phyloP scores from a whole-genome alignment of 2,113 vertebrate genomes.

The Actenoides lindsayi region DNA sequence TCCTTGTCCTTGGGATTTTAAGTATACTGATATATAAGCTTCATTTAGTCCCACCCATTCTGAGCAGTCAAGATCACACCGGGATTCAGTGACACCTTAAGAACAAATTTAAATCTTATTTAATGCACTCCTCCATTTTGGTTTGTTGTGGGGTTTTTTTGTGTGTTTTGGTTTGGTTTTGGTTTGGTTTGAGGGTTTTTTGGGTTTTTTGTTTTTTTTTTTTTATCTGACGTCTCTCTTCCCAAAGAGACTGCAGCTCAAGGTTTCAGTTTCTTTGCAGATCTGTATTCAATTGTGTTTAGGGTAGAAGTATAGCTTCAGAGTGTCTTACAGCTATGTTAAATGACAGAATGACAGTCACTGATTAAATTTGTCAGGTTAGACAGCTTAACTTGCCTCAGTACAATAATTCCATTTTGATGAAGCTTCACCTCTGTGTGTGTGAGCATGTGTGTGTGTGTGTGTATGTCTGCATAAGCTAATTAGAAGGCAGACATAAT shows the following conservation, averaged over 20 bases:
- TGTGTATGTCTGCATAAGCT: not conserved
- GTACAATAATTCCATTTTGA: not conserved
- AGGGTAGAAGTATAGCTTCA: not conserved
- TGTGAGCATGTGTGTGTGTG: not conserved
- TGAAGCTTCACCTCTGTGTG: not conserved
- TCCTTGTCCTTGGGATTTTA: not conserved
- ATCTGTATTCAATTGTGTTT: not conserved
- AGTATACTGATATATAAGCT: not conserved
- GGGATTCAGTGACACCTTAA: not conserved
- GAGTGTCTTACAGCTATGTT: not conserved
- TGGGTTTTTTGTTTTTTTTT: no score
- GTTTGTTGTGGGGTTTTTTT: no score
- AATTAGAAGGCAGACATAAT: not conserved
- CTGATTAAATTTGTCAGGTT: not conserved
- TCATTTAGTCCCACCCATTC: not conserved
- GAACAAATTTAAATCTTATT: not conserved
- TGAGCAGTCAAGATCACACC: not conserved
- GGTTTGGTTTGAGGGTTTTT: no score
- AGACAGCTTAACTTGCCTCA: not conserved
- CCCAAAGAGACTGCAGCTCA: not conserved
- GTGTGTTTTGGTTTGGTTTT: no score
- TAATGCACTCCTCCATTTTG: fast-evolving
- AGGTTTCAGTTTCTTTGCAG: not conserved
- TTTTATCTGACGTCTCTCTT: not conserved
- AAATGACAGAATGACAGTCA: not conserved